Evolutionary conservation across 2,797 vertebrate genomes (phyloP), one percentile per base, ranked within the genome.

Genomic region (Remorina albescens): DNA sequence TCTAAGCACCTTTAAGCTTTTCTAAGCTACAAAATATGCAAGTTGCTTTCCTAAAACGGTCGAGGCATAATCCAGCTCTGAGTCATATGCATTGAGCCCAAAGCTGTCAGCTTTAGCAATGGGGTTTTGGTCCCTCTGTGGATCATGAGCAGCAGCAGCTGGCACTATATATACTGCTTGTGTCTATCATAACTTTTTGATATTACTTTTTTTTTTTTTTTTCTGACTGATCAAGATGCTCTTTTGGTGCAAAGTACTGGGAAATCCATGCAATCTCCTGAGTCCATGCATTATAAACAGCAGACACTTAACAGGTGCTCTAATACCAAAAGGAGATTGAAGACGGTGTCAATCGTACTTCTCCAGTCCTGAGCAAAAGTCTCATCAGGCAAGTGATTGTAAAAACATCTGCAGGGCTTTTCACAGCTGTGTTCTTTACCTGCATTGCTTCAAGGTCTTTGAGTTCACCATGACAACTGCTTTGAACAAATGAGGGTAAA

Each of bases 391-490:
- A 16, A 57, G 21, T 26, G 42, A 25, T 67, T 50, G 65, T 68
- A n/a, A 62, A 67, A 65, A 65, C 47, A 59, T 34, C 49, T 42
- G 26, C n/a, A 15, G 57, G 44, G 30, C 42, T 42, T 28, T 34
- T 57, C 30, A 51, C 67, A 30, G 37, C 47, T 37, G n/a, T 59
- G n/a, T 32, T 51, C 6, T 71, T 59, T 26, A 50, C 56, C 41
- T 59, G 55, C 15, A 47, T 19, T 41, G 12, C 46, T 42, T 70
- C 46, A 61, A 64, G 18, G 53, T 72, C 54, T 67, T 53, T 28
- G 15, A 66, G 68, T 53, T 69, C 46, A 59, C 51, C 26, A 34
- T 71, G 49, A 53, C 62, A 47, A 42, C 54, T 3, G 36, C 16
- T 8, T 19, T 50, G 34, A 47, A 18, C 30, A 39, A 25, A 15